A percentile compares a stretch with the other conserved stretches of the same genome.
Conservation (phyloP, 2,888 invertebrate genomes). For the Heteropelma amictum region DNA sequence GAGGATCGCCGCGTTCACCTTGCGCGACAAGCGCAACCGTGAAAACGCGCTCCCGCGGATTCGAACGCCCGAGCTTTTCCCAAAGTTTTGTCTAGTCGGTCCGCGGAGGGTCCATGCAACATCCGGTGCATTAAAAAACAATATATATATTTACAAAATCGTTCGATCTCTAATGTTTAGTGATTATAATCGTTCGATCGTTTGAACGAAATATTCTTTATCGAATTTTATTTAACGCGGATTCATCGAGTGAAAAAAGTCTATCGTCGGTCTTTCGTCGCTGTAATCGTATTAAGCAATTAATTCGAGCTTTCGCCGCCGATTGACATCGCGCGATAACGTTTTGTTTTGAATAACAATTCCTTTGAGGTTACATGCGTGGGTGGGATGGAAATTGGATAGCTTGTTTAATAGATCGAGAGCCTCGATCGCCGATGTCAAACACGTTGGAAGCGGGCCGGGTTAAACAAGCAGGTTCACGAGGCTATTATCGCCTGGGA, state of each 20-base stretch:
- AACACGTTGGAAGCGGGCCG: slow-evolving; percentile 7
- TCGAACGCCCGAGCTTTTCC: slow-evolving; percentile 23
- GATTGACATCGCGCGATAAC: too few relatives aligned
- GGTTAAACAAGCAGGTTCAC: neutral
- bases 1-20: slow-evolving; percentile 4
- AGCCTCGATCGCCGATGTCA: slow-evolving; percentile 27
- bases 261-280: too few relatives aligned
- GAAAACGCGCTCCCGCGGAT: slow-evolving; percentile 23
- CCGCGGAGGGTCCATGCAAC: slow-evolving; percentile 5
- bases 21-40: slow-evolving; percentile 6
- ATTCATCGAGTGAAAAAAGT: too few relatives aligned
- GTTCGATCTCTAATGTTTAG: too few relatives aligned
- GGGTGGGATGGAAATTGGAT: neutral
- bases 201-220: too few relatives aligned
- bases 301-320: too few relatives aligned
- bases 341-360: too few relatives aligned
- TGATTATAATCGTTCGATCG: too few relatives aligned
- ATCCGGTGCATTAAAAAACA: neutral
- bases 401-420: neutral
- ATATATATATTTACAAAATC: neutral
- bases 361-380: too few relatives aligned
- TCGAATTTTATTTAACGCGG: too few relatives aligned
- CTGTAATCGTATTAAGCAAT: too few relatives aligned
- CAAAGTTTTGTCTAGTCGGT: slow-evolving; percentile 34
- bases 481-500: slow-evolving; percentile 34